Base-by-base conservation (phyloP, 2,113 vertebrate species). In the Proteles cristata region DNA sequence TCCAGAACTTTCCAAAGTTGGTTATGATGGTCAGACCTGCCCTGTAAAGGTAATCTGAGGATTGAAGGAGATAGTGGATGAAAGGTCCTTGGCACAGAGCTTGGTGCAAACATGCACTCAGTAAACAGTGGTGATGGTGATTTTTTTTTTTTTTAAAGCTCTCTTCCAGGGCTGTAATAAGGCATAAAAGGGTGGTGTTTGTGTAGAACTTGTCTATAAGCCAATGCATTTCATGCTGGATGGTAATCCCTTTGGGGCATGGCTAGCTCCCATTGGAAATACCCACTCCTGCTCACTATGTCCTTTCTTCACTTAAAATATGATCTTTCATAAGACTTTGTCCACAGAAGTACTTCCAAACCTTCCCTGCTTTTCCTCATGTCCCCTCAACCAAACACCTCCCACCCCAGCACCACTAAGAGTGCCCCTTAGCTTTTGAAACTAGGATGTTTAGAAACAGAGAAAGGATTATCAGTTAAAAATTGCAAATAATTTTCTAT, bases 231-330 rank as follows among this genome's bases (percentile, higher is more conserved):
- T 90, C 8, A 74, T 80, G 39, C 76, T 77, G 61, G 79, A 45
- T 84, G 84, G 87, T 76, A 92, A 77, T 96, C 93, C 95, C 76
- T 91, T 76, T 74, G 93, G 97, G 93, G 84, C 95, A 97, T 98
- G 96, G 90, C 76, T 33, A 61, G 68, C 48, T 93, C 97, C 94
- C 87, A 48, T 61, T 66, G 84, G 87, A 96, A 97, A 96, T 80
- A 88, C 58, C 31, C 35, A 26, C 45, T 88, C 12, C 71, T 90
- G 0, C 74, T 97, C 95, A 97, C 90, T 96, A 2, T 90, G 95
- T 26, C 65, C 93, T 96, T 97, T 97, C 96, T 97, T 97, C 84
- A 26, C 84, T 96, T 90, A 96, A 97, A 97, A 96, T 87, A 82
- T 15, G n/a, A 85, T 73, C 94, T 98, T 98, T 98, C 96, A 96